phyloP scores from a whole-genome alignment of 2,888 invertebrate species.

The Sycophila texana region DNA sequence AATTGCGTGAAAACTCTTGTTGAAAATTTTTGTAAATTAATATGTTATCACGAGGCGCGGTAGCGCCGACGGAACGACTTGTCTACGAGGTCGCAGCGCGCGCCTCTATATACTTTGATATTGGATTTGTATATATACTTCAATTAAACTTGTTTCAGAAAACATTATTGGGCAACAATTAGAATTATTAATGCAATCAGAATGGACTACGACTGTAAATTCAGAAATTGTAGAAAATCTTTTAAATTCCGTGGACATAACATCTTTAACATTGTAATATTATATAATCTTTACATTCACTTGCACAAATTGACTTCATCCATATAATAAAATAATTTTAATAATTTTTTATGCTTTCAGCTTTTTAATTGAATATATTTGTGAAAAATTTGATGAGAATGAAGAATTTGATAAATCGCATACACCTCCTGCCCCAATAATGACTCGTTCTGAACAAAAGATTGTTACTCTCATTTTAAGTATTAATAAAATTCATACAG shows the following conservation, averaged over 20 bases:
- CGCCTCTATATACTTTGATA: too few species aligned
- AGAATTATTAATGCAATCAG: constrained; percentile 57
- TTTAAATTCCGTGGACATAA: constrained; percentile 52
- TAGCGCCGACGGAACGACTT: too few species aligned
- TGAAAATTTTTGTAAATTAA: not conserved
- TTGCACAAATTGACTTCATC: not conserved
- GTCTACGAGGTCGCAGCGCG: too few species aligned
- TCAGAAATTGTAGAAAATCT: constrained; percentile 61
- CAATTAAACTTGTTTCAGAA: constrained; percentile 57
- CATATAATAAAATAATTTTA: constrained; percentile 5
- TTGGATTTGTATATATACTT: constrained; percentile 3
- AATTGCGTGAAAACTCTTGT: not conserved
- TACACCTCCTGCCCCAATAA: constrained; percentile 76
- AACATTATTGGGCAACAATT: constrained; percentile 63
- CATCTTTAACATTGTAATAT: constrained; percentile 64
- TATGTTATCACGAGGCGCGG: too few species aligned
- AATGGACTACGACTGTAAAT: constrained; percentile 65
- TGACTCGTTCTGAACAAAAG: constrained; percentile 75
- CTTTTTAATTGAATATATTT: constrained; percentile 63
- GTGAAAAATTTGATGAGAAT: constrained; percentile 56
- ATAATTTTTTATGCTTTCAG: constrained; percentile 59
- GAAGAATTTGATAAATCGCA: constrained; percentile 70
- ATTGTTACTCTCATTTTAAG: constrained; percentile 72
- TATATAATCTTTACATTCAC: constrained; percentile 15
- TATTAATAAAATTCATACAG: constrained; percentile 67